These are phyloP conservation scores for Muntiacus muntjak DNA, from an alignment of 2,113 vertebrate species.

Conservation along the genomic window DNA sequence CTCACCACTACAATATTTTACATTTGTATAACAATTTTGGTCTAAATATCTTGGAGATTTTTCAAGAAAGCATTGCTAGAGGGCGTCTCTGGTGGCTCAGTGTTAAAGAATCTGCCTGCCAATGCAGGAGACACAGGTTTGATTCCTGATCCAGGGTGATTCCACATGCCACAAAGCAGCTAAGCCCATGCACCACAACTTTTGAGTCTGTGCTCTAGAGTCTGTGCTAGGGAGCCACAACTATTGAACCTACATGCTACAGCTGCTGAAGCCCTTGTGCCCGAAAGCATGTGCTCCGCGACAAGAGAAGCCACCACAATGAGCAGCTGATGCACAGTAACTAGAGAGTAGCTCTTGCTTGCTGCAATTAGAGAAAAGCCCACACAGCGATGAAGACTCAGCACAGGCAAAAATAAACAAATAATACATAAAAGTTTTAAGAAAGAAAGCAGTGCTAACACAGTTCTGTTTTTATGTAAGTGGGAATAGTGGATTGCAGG, in stretches of 20 bases:
- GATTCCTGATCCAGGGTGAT: not conserved
- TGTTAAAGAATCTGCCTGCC: not conserved
- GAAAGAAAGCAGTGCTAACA: not conserved
- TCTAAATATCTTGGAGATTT: not conserved
- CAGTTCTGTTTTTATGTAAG: not conserved
- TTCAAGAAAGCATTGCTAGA: not conserved
- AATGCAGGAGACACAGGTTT: not conserved
- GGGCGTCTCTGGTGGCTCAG: not conserved
- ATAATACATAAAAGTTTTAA: not conserved
- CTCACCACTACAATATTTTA: not conserved
- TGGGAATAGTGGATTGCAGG: not conserved
- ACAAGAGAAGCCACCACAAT: not conserved
- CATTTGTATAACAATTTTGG: not conserved
- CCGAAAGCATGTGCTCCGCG: fast-evolving
- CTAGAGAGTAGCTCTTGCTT: not conserved
- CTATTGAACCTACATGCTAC: not conserved
- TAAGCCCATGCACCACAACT: not conserved
- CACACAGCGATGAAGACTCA: not conserved
- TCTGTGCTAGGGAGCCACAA: not conserved
- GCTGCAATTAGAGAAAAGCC: not conserved
- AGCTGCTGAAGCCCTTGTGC: not conserved
- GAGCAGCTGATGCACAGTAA: not conserved
- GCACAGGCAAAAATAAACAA: not conserved
- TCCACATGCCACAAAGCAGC: not conserved
- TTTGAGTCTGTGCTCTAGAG: not conserved